Evolutionary conservation across 2,888 invertebrate genomes (phyloP).

Genomic region (Chironomus tentans): DNA sequence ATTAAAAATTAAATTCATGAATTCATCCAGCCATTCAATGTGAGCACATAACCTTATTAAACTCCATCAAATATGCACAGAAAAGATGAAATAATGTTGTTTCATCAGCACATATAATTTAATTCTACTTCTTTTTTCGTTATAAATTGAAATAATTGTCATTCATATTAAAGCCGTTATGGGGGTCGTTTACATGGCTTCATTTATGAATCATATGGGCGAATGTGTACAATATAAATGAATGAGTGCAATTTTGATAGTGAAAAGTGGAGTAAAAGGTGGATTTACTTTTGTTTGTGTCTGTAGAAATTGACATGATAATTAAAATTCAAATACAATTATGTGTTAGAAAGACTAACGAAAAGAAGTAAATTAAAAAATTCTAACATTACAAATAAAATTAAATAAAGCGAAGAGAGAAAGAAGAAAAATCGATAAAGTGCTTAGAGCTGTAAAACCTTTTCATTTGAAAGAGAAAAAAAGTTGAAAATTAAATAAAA

Average conservation of each 20-base stretch:
- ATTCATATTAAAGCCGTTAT: neutral
- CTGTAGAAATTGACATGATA: neutral
- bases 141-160: slow-evolving; percentile 17
- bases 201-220: slow-evolving; percentile 14
- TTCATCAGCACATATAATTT: too few relatives aligned
- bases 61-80: too few relatives aligned
- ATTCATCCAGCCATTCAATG: too few relatives aligned
- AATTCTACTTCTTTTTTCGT: neutral
- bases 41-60: too few relatives aligned
- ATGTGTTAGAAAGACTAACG: neutral
- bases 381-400: too few relatives aligned
- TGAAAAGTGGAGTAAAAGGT: neutral
- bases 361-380: neutral
- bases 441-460: too few relatives aligned
- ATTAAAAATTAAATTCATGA: too few relatives aligned
- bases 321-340: neutral
- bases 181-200: slow-evolving; percentile 16
- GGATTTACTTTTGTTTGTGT: neutral
- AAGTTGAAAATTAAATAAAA: too few relatives aligned
- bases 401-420: too few relatives aligned
- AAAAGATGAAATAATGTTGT: too few relatives aligned
- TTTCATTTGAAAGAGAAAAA: too few relatives aligned
- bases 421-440: too few relatives aligned
- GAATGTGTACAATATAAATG: neutral
- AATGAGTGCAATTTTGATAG: neutral